Base-by-base conservation (phyloP, 1,140 invertebrate genomes). In the Heliconius congener region DNA sequence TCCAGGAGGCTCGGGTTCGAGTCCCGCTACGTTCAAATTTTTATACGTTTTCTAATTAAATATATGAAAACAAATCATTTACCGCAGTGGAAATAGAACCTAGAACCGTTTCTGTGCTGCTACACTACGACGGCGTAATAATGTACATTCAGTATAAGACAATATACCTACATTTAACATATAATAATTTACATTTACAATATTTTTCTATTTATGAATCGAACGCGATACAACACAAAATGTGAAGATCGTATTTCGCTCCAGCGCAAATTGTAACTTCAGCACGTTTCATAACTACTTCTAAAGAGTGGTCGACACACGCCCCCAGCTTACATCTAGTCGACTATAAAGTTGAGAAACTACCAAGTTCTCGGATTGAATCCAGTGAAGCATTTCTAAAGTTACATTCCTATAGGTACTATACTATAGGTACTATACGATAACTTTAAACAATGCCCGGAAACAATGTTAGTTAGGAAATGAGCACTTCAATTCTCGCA, bases 371-470 rank as follows among this genome's bases (percentile, higher is more conserved):
- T 30, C 60, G 3, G 60, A 16, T 66, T 16, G 60, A 57, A 75
- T 60, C 52, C 52, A 66, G 30, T 75, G 9, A 75, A 75, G 55
- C 55, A 75, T 75, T 75, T 75, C 74, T 39, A 55, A 37, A 39
- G 23, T 75, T 60, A 37, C 50, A 60, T 75, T 34, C 74, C 30
- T 19, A 23, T 23, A 23, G 23, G 23, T 23, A 23, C 23, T 23
- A 71, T 71, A 11, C 34, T 71, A 16, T 71, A 46, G 11, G 42
- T 46, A 52, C 42, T 46, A 52, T 19, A 72, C 74, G 18, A 30
- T 75, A 66, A 75, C 74, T 75, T 75, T 39, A 75, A 75, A 75
- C 74, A 75, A 66, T 75, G 74, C 74, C 74, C 74, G 74, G 74
- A 75, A 60, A 75, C 74, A 39, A 72, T 72, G 30, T 39, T 72